Evolutionary conservation across 2,888 invertebrate genomes (phyloP).

Genomic region (Neocrepidodera transversa): DNA sequence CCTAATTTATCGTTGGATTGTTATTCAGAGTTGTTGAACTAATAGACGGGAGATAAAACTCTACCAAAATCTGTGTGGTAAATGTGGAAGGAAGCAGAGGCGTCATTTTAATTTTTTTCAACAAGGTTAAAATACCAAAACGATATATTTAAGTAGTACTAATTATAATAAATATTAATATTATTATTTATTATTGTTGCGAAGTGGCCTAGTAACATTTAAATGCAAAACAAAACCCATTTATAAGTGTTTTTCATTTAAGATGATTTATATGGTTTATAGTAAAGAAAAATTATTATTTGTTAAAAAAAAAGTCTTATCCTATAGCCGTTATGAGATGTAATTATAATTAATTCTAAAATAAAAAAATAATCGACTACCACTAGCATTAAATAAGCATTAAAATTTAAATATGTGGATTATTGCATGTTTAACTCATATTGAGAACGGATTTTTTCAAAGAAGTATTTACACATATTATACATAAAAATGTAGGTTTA

Average conservation of each 20-base stretch:
- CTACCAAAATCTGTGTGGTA: conserved; percentile 15
- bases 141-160: too few species aligned
- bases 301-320: too few species aligned
- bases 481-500: too few species aligned
- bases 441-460: conserved; percentile 6
- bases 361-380: not conserved
- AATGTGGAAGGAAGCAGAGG: conserved; percentile 6
- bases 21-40: conserved; percentile 46
- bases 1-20: conserved; percentile 49
- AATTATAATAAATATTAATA: too few species aligned
- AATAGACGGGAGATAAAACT: conserved; percentile 38
- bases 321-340: not conserved
- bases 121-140: too few species aligned
- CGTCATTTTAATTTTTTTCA: not conserved
- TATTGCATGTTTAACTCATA: conserved; percentile 15
- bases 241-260: too few species aligned
- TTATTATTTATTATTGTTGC: too few species aligned
- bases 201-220: too few species aligned
- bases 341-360: not conserved
- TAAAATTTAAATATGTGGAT: conserved; percentile 12
- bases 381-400: not conserved
- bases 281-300: too few species aligned
- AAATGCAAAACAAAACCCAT: too few species aligned
- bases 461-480: too few species aligned
- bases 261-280: too few species aligned